Evolutionary conservation across 2,888 invertebrate genomes (phyloP).

Genomic region (Sesia apiformis): DNA sequence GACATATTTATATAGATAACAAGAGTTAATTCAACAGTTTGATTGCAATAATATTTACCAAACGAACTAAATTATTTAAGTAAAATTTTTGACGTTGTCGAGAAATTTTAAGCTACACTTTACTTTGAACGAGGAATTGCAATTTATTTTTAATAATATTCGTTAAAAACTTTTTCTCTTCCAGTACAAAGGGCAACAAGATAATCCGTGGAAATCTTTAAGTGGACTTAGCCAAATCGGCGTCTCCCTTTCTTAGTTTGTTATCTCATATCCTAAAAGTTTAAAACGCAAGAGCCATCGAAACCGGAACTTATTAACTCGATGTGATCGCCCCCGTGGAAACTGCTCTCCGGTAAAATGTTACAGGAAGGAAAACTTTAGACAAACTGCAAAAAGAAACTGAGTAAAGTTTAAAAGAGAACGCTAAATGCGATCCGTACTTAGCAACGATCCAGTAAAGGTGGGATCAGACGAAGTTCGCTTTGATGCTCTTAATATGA

Average conservation of each 20-base stretch:
- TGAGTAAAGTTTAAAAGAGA: constrained; percentile 60
- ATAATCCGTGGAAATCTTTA: constrained; percentile 44
- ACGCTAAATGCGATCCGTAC: constrained; percentile 61
- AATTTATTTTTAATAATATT: too few relatives aligned
- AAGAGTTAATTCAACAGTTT: too few relatives aligned
- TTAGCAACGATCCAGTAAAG: constrained; percentile 34
- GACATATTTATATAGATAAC: too few relatives aligned
- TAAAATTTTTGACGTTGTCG: too few relatives aligned
- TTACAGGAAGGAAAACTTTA: constrained; percentile 67
- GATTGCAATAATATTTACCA: too few relatives aligned
- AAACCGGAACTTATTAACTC: constrained; percentile 73
- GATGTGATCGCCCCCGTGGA: constrained; percentile 66
- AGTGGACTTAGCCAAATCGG: constrained; percentile 67
- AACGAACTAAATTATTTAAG: too few relatives aligned
- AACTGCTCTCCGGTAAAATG: constrained; percentile 68
- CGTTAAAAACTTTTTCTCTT: too few relatives aligned
- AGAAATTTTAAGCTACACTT: too few relatives aligned
- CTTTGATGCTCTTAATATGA: not conserved
- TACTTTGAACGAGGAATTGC: too few relatives aligned
- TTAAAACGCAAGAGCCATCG: constrained; percentile 71
- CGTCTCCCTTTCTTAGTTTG: constrained; percentile 67
- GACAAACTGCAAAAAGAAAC: constrained; percentile 65
- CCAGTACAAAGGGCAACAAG: constrained; percentile 19
- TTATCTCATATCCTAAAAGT: constrained; percentile 74
- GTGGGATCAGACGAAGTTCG: constrained; percentile 6